Conservation (phyloP, 2,888 invertebrate species). For the Harpalus rubripes region DNA sequence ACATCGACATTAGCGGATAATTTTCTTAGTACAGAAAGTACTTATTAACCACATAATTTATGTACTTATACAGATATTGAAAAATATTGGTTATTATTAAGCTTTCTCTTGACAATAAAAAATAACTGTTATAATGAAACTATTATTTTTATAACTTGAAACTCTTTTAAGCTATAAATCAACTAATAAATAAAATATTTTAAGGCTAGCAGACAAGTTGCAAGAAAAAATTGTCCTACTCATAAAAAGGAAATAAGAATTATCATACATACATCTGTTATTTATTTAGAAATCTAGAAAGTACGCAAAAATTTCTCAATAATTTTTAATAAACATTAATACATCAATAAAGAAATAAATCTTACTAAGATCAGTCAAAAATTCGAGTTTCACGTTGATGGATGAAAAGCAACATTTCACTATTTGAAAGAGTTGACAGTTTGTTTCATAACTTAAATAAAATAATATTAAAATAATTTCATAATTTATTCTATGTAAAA, state of each 20-base stretch:
- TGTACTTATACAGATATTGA: conserved; percentile 23
- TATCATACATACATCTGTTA: background rate
- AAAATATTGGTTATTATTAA: conserved; percentile 35
- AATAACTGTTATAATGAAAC: conserved; percentile 7
- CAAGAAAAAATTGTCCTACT: background rate
- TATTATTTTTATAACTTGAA: background rate
- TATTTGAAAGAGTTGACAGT: background rate
- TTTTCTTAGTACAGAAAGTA: conserved; percentile 26
- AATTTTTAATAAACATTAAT: background rate
- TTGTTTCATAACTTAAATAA: too few relatives aligned
- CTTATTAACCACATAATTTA: conserved; percentile 41
- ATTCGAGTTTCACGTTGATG: too few relatives aligned
- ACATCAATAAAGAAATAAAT: background rate
- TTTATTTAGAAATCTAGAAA: conserved; percentile 4
- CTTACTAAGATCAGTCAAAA: background rate
- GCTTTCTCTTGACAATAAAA: conserved; percentile 44
- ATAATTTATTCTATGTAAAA: too few relatives aligned
- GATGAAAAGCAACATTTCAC: background rate
- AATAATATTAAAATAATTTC: too few relatives aligned
- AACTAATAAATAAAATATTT: background rate
- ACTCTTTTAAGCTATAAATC: too few relatives aligned
- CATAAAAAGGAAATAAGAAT: too few relatives aligned
- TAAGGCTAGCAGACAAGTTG: background rate
- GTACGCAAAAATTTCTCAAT: background rate
- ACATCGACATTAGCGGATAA: conserved; percentile 3